phyloP scores from a whole-genome alignment of 2,113 vertebrate genomes.

The Melanocharis versteri region DNA sequence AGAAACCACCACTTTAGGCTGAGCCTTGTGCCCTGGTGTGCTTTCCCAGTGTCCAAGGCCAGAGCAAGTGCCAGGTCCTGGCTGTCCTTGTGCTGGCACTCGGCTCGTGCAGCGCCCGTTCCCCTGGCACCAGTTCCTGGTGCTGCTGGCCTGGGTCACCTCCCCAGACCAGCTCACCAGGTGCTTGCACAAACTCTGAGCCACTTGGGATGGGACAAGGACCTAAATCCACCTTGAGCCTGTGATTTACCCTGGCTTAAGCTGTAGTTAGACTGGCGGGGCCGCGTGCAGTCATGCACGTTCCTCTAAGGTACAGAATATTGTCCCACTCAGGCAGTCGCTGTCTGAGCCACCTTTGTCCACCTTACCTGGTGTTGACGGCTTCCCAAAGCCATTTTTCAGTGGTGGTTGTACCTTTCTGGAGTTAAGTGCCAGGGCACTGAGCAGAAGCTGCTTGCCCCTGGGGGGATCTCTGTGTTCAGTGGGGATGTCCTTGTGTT shows the following conservation, averaged over 20 bases:
- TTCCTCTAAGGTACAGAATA: rapidly evolving
- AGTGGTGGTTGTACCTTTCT: background rate
- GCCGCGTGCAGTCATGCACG: rapidly evolving
- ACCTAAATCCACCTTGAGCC: background rate
- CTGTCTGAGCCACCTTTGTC: background rate
- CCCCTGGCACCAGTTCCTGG: rapidly evolving
- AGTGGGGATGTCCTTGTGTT: background rate
- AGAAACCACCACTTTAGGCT: rapidly evolving
- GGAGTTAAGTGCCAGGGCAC: background rate
- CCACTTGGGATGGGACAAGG: background rate
- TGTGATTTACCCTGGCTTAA: background rate
- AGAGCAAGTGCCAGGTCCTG: background rate
- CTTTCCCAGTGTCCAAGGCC: background rate
- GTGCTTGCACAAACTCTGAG: background rate
- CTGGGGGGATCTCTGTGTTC: background rate
- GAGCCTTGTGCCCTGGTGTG: rapidly evolving
- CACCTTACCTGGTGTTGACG: rapidly evolving
- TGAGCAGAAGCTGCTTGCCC: background rate
- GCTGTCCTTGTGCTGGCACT: background rate
- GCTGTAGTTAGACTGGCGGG: background rate
- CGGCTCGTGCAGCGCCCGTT: rapidly evolving
- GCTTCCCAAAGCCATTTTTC: background rate
- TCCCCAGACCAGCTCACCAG: background rate
- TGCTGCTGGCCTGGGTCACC: background rate
- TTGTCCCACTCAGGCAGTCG: rapidly evolving